A percentile compares a stretch with the other conserved stretches of the same genome.
phyloP scores from a whole-genome alignment of 2,797 vertebrate species.

The Uromys caudimaculatus region DNA sequence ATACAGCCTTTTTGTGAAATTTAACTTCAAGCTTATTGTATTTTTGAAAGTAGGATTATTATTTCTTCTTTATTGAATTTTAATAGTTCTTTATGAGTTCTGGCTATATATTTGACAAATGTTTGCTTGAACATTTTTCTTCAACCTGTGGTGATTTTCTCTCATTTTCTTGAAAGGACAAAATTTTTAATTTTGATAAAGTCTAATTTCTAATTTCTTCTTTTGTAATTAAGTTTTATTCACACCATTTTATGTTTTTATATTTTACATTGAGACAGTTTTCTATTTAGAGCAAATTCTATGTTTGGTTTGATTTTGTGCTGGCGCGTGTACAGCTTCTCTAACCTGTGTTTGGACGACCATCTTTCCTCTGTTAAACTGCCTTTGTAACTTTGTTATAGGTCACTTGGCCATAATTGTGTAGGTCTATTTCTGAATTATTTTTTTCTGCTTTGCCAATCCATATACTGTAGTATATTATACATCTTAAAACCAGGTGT shows the following conservation, averaged over 20 bases:
- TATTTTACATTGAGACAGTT: neutral
- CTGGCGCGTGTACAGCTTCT: neutral
- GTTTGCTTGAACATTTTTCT: neutral
- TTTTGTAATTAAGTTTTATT: neutral
- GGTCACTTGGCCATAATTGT: neutral
- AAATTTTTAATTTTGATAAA: neutral
- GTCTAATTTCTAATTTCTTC: neutral
- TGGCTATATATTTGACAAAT: neutral
- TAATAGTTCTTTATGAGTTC: neutral
- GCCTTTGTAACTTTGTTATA: neutral
- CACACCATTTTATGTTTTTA: neutral
- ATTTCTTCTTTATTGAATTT: constrained; percentile 18
- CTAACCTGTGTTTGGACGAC: neutral
- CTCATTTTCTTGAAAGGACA: neutral
- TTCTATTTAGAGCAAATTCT: neutral
- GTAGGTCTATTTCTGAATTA: neutral
- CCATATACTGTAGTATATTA: neutral
- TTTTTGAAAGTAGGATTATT: neutral
- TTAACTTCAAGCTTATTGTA: neutral
- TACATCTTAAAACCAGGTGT: neutral
- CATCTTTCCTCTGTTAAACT: neutral
- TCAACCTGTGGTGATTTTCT: neutral
- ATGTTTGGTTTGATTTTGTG: neutral
- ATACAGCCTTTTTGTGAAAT: neutral
- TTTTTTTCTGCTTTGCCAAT: neutral